Conservation (phyloP, 2,888 invertebrate species). For the Agelastica alni region DNA sequence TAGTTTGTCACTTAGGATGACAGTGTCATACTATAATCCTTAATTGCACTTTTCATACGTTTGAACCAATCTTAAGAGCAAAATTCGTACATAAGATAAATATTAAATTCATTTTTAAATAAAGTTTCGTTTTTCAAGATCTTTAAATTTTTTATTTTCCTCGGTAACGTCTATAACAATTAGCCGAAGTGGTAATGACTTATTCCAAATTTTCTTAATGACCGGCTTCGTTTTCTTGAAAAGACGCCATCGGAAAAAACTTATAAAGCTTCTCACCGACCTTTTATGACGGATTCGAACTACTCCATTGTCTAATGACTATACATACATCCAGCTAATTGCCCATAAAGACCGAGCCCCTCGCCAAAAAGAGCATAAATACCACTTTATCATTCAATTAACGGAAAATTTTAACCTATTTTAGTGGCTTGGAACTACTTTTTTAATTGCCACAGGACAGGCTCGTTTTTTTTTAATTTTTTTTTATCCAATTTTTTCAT, state of each 20-base stretch:
- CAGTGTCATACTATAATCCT: no score
- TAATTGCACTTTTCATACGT: no score
- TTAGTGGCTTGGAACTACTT: constrained; percentile 24
- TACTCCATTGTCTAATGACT: constrained; percentile 22
- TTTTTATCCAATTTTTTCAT: no score
- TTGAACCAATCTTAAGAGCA: no score
- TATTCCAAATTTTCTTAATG: neutral
- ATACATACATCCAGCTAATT: constrained; percentile 22
- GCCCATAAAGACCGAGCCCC: constrained; percentile 22
- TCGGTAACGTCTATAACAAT: no score
- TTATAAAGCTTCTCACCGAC: constrained; percentile 11
- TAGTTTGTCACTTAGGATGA: no score
- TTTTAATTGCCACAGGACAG: constrained; percentile 26
- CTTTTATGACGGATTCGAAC: constrained; percentile 23
- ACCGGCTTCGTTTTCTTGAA: constrained; percentile 1
- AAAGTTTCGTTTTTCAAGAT: no score
- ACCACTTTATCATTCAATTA: constrained; percentile 31
- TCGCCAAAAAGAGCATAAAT: constrained; percentile 23
- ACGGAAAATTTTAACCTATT: constrained; percentile 27
- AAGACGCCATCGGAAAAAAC: constrained; percentile 16
- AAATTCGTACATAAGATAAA: no score
- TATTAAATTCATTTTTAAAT: no score
- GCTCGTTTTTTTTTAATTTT: no score
- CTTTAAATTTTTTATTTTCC: no score
- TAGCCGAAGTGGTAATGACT: no score